A percentile compares a stretch with the other conserved stretches of the same genome.
These are phyloP conservation scores for Pseudomyrmex pallidus DNA, from an alignment of 1,140 invertebrate genomes.

Conservation along the genomic window DNA sequence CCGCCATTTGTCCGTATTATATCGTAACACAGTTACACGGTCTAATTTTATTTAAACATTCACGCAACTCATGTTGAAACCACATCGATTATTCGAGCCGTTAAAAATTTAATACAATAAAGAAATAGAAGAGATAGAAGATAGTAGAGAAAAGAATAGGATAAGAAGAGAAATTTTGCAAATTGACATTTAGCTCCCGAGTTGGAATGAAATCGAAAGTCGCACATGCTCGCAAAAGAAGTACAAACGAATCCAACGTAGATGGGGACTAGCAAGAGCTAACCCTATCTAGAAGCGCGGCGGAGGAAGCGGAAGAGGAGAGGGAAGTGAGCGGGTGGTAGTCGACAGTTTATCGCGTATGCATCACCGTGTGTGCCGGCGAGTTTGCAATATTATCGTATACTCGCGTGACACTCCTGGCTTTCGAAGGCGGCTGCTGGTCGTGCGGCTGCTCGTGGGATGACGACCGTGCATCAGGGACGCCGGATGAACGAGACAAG, in stretches of 20 bases:
- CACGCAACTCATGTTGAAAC: neutral
- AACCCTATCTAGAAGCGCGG: too few relatives aligned
- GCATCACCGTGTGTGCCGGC: constrained; percentile 67
- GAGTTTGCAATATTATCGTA: constrained; percentile 77
- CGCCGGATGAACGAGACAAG: constrained; percentile 35
- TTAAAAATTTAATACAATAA: too few relatives aligned
- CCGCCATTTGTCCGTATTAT: neutral
- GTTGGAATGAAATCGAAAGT: neutral
- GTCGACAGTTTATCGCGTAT: constrained; percentile 74
- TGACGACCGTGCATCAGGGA: constrained; percentile 52
- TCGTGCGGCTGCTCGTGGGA: constrained; percentile 55
- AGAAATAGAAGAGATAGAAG: too few relatives aligned
- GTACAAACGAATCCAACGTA: neutral
- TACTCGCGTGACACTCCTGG: constrained; percentile 75
- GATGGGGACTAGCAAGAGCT: neutral
- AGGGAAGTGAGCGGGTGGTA: neutral
- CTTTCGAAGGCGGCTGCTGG: constrained; percentile 71
- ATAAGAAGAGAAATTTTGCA: neutral
- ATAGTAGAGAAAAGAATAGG: neutral
- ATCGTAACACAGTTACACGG: neutral
- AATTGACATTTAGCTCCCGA: neutral
- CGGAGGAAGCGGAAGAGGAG: too few relatives aligned
- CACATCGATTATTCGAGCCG: neutral
- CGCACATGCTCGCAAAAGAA: neutral
- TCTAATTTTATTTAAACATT: neutral